phyloP scores from a whole-genome alignment of 2,113 vertebrate genomes.

The Mormyrus iriodes region DNA sequence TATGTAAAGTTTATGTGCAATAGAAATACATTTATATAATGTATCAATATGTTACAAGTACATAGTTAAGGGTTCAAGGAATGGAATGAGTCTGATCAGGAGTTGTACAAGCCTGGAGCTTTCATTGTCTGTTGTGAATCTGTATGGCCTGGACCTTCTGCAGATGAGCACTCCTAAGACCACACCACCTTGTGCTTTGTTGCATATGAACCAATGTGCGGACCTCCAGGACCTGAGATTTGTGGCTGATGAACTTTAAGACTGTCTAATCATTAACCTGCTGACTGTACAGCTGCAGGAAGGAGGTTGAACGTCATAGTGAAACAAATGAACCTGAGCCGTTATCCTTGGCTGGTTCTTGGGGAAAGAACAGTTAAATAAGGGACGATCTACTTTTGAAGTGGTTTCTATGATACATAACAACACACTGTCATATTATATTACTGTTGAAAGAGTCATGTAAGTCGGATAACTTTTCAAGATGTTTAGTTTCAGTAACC shows the following conservation, averaged over 20 bases:
- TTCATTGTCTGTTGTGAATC: neutral
- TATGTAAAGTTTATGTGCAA: neutral
- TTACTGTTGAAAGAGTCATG: neutral
- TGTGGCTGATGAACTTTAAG: neutral
- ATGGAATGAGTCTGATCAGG: neutral
- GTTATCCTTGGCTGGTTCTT: neutral
- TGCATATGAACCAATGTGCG: neutral
- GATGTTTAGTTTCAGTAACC: neutral
- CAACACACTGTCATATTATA: neutral
- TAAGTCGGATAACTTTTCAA: neutral
- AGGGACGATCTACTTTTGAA: neutral
- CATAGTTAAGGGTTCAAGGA: neutral
- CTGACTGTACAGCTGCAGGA: neutral
- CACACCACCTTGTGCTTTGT: neutral
- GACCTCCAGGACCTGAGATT: neutral
- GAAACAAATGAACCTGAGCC: neutral
- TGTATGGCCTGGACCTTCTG: neutral
- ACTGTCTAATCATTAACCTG: conserved; percentile 15
- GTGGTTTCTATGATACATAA: neutral
- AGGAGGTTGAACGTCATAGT: neutral
- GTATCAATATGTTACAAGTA: neutral
- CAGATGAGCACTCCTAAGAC: neutral
- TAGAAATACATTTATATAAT: neutral
- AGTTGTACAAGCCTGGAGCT: neutral
- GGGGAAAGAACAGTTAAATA: neutral